Evolutionary conservation across 2,888 invertebrate species (phyloP), one percentile per base, ranked within the genome.

Genomic region (Drosophila mayaguana): DNA sequence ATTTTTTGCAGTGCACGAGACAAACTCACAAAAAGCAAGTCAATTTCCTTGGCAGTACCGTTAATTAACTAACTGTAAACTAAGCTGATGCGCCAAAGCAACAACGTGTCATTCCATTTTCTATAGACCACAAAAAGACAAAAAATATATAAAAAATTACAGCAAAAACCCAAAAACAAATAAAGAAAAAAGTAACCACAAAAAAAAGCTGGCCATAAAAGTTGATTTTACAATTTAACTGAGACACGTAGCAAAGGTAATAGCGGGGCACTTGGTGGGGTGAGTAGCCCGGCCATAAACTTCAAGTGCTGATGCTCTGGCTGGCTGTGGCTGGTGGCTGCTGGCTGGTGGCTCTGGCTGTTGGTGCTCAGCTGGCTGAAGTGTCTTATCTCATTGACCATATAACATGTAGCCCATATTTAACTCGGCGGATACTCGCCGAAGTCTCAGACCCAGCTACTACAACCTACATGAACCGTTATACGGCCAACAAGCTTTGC

Each of bases 361-460:
- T 48, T 28, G 28, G 48, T 50, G 48, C 48, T 50, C 28, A 50
- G 48, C 45, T 51, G 38, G 14, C 66, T 67, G 40, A 83, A 88
- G 75, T 88, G 69, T 68, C 75, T 83, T 84, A 81, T 84, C 85
- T 87, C 51, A 72, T 63, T 63, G 89, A 80, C 69, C 87, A 69
- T 76, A 75, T 75, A 82, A 72, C 68, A 73, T 72, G 70, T 56
- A 74, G 57, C 62, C 66, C 71, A 63, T 56, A 54, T 63, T 63
- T 36, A 55, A 51, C 59, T 46, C 46, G 25, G 2, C 46, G 22
- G 25, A 25, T 25, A 22, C 25, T 40, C 28, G 54, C 40, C 20
- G 22, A 60, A 34, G 4, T n/a, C 34, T n/a, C 34, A 8, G 16
- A 16, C 18, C 36, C 42, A 20, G 18, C 53, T 63, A 56, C 48